phyloP scores from a whole-genome alignment of 1,140 invertebrate genomes.

The Coboldia fuscipes region DNA sequence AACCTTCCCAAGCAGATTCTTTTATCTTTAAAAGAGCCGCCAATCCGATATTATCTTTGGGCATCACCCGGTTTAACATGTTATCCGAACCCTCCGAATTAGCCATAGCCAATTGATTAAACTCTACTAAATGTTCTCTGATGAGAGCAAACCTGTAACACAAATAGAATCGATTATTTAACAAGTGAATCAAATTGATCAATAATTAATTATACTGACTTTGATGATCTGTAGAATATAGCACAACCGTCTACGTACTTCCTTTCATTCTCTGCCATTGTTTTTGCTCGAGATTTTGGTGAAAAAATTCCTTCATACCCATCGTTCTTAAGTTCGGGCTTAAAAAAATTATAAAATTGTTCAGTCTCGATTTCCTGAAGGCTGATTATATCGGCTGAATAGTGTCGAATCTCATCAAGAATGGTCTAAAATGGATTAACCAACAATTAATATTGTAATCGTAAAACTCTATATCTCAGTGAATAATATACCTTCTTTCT shows the following conservation, averaged over 20 bases:
- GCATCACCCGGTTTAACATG: slow-evolving; percentile 99
- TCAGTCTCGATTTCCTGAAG: slow-evolving; percentile 98
- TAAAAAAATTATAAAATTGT: slow-evolving; percentile 94
- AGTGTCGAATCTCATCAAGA: slow-evolving; percentile 86
- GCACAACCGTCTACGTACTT: slow-evolving; percentile 99
- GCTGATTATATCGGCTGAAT: slow-evolving; percentile 94
- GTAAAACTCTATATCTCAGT: neutral
- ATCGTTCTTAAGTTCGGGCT: slow-evolving; percentile 79
- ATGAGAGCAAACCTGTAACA: slow-evolving; percentile 68
- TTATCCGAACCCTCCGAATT: slow-evolving; percentile 95
- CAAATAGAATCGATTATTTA: neutral
- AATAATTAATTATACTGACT: slow-evolving; percentile 39
- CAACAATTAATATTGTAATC: neutral
- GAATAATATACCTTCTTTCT: slow-evolving; percentile 50
- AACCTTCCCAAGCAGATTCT: slow-evolving; percentile 77
- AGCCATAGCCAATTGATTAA: slow-evolving; percentile 95
- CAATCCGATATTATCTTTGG: slow-evolving; percentile 96
- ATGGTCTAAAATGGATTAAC: slow-evolving; percentile 31
- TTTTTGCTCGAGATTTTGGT: slow-evolving; percentile 94
- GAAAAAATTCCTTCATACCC: slow-evolving; percentile 98
- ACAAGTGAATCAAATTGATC: neutral
- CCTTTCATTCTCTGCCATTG: slow-evolving; percentile 89
- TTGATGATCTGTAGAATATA: slow-evolving; percentile 86
- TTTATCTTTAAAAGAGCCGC: slow-evolving; percentile 86
- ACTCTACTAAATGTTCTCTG: slow-evolving; percentile 91